Percentiles rank a stretch among this genome's conserved stretches.
These are phyloP conservation scores for Ophiothrix spiculata DNA, from an alignment of 35 echinoderm and acorn worm species.

Conservation along the genomic window DNA sequence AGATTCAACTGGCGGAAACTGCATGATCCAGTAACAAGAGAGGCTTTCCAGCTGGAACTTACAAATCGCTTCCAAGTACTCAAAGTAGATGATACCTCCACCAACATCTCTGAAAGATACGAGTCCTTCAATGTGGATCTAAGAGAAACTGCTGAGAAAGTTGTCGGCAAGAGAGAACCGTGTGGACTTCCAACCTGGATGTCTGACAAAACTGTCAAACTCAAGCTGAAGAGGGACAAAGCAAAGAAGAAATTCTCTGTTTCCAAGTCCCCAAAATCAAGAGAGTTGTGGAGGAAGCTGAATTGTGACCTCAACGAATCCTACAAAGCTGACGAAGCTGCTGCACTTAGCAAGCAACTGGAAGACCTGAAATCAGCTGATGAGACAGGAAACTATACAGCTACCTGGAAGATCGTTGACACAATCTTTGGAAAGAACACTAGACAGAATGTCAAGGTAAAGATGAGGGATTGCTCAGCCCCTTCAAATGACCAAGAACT, in stretches of 20 bases:
- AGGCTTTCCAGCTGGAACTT: conserved; percentile 20
- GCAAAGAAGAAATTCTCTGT: not conserved
- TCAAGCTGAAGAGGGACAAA: conserved; percentile 11
- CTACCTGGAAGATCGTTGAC: conserved; percentile 32
- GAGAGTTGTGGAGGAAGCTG: conserved; percentile 23
- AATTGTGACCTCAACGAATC: conserved; percentile 1
- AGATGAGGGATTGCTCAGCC: not conserved
- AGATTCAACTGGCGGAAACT: conserved; percentile 41
- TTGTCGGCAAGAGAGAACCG: conserved; percentile 1
- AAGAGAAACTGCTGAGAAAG: conserved; percentile 14
- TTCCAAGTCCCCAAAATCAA: conserved; percentile 3
- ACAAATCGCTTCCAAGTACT: conserved; percentile 27
- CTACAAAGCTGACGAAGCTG: conserved; percentile 21
- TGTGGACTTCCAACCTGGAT: conserved; percentile 28
- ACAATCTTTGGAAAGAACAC: conserved; percentile 28
- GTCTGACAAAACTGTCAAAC: conserved; percentile 9
- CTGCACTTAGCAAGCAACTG: conserved; percentile 20
- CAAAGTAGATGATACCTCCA: not conserved
- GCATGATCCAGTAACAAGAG: conserved; percentile 13
- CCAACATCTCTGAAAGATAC: conserved; percentile 16
- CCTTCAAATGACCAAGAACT: not conserved
- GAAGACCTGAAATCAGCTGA: conserved; percentile 25
- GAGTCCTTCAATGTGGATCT: conserved; percentile 6
- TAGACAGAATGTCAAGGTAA: conserved; percentile 29
- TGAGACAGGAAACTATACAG: conserved; percentile 23